A percentile compares a stretch with the other conserved stretches of the same genome.
These are phyloP conservation scores for Orycteropus afer DNA, from an alignment of 2,113 vertebrate species.

Conservation along the genomic window DNA sequence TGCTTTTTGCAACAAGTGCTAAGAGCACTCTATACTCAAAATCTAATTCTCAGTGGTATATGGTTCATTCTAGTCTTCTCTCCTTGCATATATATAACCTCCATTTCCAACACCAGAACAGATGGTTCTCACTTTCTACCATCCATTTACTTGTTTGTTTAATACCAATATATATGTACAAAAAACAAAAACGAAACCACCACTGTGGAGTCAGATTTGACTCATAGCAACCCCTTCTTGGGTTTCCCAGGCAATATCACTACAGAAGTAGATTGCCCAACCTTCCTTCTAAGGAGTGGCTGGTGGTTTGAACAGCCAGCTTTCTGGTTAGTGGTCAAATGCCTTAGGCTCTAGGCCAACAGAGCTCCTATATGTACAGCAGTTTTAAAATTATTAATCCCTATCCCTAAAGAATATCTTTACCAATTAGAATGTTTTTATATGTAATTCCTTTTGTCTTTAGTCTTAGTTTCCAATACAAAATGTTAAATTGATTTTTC, in stretches of 20 bases:
- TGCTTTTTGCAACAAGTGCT: background rate
- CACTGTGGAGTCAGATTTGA: too few relatives aligned
- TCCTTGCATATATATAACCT: background rate
- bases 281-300: too few relatives aligned
- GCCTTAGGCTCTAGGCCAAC: too few relatives aligned
- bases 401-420: background rate
- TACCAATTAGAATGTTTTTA: background rate
- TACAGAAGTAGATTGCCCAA: too few relatives aligned
- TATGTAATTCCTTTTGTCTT: background rate
- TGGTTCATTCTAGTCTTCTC: background rate
- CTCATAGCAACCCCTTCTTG: too few relatives aligned
- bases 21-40: background rate
- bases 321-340: too few relatives aligned
- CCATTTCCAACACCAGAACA: background rate
- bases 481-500: background rate
- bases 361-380: background rate
- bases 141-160: background rate
- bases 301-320: too few relatives aligned
- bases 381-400: background rate
- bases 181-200: too few relatives aligned
- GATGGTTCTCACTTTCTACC: background rate
- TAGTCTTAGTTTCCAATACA: background rate
- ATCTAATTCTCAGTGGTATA: background rate
- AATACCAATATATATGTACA: background rate
- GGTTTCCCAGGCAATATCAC: too few relatives aligned